Conservation (phyloP, 1,140 invertebrate genomes). For the Solenopsis fugax region DNA sequence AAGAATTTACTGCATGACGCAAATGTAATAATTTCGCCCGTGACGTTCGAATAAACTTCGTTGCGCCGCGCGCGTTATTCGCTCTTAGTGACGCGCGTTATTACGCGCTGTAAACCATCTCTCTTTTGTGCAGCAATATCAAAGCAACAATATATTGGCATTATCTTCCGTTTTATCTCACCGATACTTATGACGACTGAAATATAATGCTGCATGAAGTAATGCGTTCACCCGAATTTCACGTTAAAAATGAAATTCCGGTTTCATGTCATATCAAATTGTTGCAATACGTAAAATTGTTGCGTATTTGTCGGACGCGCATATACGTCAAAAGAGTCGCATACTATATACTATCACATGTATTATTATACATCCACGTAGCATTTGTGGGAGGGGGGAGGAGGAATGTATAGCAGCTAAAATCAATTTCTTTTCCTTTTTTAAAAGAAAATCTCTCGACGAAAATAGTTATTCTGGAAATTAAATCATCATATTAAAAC, state of each 20-base stretch:
- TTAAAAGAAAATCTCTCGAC: background rate
- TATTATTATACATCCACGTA: background rate
- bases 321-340: background rate
- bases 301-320: background rate
- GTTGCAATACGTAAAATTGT: slow-evolving; percentile 29
- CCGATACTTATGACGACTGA: background rate
- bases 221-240: background rate
- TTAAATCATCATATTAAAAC: background rate
- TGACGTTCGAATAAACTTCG: slow-evolving; percentile 25
- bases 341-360: background rate
- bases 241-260: slow-evolving; percentile 34
- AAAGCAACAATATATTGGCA: slow-evolving; percentile 19
- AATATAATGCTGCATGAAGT: background rate
- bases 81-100: slow-evolving; percentile 22
- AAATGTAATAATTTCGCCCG: slow-evolving; percentile 29
- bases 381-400: no score
- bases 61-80: slow-evolving; percentile 13
- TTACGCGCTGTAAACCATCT: background rate
- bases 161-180: slow-evolving; percentile 29
- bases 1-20: slow-evolving; percentile 7
- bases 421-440: background rate
- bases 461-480: slow-evolving; percentile 17
- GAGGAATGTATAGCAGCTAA: background rate
- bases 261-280: slow-evolving; percentile 24
- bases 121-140: slow-evolving; percentile 15